Evolutionary conservation across 2,888 invertebrate genomes (phyloP).

Genomic region (Sicus ferrugineus): DNA sequence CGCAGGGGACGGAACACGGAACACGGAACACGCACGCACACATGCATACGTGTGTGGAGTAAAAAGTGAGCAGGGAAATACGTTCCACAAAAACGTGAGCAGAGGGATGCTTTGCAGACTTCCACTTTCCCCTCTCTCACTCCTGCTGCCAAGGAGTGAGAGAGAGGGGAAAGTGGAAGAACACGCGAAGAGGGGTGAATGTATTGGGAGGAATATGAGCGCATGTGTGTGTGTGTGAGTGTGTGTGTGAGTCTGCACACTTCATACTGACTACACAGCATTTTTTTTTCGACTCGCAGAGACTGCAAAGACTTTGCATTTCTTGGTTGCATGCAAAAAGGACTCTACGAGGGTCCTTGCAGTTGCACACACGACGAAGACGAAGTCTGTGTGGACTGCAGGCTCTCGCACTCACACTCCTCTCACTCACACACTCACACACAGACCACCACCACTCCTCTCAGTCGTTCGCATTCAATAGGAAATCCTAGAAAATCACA

Average conservation of each 20-base stretch:
- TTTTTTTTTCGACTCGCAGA: too few species aligned
- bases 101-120: constrained; percentile 28
- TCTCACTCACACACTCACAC: constrained; percentile 30
- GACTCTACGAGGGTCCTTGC: constrained; percentile 8
- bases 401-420: constrained; percentile 17
- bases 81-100: constrained; percentile 35
- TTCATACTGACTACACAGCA: background rate
- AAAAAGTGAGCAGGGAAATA: constrained; percentile 46
- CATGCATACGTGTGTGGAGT: constrained; percentile 31
- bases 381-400: background rate
- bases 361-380: background rate
- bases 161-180: background rate
- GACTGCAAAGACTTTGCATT: constrained; percentile 34
- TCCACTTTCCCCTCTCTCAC: too few species aligned
- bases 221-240: constrained; percentile 23
- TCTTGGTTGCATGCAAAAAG: constrained; percentile 25
- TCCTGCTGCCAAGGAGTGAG: background rate
- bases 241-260: constrained; percentile 17
- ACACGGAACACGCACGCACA: constrained; percentile 4
- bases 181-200: background rate
- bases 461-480: constrained; percentile 31
- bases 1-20: background rate
- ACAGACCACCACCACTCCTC: constrained; percentile 17
- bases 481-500: constrained; percentile 32
- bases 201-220: background rate